A percentile compares a stretch with the other conserved stretches of the same genome.
Conservation (phyloP, 2,888 invertebrate species). For the Lithophane socia region DNA sequence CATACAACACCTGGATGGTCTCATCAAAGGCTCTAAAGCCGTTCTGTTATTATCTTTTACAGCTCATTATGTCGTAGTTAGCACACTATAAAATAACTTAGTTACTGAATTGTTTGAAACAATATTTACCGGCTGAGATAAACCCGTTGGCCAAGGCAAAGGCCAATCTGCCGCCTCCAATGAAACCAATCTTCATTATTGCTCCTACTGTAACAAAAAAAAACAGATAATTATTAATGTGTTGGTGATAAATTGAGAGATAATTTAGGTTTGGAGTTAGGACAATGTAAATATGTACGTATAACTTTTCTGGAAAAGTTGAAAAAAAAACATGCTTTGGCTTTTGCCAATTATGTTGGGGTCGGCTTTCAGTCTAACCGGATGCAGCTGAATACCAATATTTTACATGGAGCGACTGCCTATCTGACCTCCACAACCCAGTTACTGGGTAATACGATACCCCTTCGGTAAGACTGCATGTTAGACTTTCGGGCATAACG, state of each 20-base stretch:
- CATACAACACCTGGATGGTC: neutral
- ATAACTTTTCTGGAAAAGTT: too few species aligned
- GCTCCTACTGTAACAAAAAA: constrained; percentile 79
- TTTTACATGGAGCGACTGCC: too few species aligned
- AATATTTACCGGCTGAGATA: constrained; percentile 94
- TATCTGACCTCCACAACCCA: too few species aligned
- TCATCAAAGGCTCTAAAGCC: constrained; percentile 7
- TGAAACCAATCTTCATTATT: constrained; percentile 95
- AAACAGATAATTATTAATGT: neutral
- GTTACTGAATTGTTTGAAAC: constrained; percentile 9
- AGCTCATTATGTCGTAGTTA: constrained; percentile 5
- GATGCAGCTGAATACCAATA: too few species aligned
- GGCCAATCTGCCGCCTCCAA: constrained; percentile 98
- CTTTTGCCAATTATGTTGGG: too few species aligned
- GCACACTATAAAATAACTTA: neutral
- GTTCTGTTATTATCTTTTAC: constrained; percentile 17
- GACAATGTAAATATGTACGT: too few species aligned
- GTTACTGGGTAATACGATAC: too few species aligned
- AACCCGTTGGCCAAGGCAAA: constrained; percentile 97
- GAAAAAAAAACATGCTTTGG: too few species aligned
- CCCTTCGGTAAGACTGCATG: too few species aligned
- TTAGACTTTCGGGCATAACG: too few species aligned
- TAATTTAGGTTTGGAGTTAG: too few species aligned
- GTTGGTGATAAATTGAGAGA: neutral
- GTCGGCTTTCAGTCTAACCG: too few species aligned